Evolutionary conservation across 2,888 invertebrate genomes (phyloP).

Genomic region (Callyntrura sp.): DNA sequence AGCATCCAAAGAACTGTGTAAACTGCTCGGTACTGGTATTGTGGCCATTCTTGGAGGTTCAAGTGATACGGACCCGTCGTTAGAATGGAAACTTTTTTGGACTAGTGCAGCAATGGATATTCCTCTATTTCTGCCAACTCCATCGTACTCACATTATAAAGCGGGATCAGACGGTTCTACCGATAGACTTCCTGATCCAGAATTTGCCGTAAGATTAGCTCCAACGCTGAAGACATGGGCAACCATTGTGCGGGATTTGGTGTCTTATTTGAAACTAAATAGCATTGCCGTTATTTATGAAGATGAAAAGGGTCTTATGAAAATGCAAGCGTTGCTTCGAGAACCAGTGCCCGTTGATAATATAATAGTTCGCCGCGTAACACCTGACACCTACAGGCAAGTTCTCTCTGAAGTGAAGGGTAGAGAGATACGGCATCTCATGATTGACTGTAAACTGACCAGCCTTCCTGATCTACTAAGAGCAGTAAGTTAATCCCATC

Average conservation of each 20-base stretch:
- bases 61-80: constrained; percentile 79
- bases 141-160: constrained; percentile 80
- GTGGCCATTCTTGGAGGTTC: constrained; percentile 81
- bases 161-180: constrained; percentile 65
- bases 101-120: constrained; percentile 81
- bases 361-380: constrained; percentile 86
- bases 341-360: constrained; percentile 85
- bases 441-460: constrained; percentile 86
- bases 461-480: constrained; percentile 80
- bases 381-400: constrained; percentile 85
- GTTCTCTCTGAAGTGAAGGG: constrained; percentile 86
- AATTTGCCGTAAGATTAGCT: constrained; percentile 81
- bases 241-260: constrained; percentile 79
- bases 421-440: constrained; percentile 86
- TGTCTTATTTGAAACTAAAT: constrained; percentile 75
- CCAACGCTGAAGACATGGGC: constrained; percentile 80
- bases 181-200: constrained; percentile 77
- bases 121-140: constrained; percentile 81
- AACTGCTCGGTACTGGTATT: constrained; percentile 79
- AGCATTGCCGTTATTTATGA: constrained; percentile 82
- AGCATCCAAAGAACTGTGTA: constrained; percentile 88
- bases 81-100: constrained; percentile 83
- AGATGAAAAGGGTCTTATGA: constrained; percentile 85
- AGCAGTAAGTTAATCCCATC: constrained; percentile 79
- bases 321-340: constrained; percentile 86